A percentile compares a stretch with the other conserved stretches of the same genome.
These are phyloP conservation scores for Labeo rohita DNA, from an alignment of 2,113 vertebrate genomes.

Conservation along the genomic window DNA sequence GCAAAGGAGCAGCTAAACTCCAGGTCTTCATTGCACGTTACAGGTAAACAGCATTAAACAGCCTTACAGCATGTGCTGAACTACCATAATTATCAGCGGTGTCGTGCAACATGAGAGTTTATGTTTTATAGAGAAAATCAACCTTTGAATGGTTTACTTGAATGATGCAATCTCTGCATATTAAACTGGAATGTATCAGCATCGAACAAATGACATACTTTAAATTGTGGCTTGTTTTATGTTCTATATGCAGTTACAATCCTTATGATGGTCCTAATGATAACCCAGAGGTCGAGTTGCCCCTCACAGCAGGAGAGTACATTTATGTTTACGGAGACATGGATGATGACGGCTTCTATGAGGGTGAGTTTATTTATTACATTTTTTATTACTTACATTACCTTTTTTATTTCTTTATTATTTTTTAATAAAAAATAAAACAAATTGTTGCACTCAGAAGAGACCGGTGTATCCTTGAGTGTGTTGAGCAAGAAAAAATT, in stretches of 20 bases:
- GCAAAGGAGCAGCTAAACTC: constrained; percentile 83
- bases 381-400: background rate
- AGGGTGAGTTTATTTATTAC: constrained; percentile 77
- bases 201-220: background rate
- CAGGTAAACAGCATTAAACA: constrained; percentile 75
- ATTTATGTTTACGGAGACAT: constrained; percentile 96
- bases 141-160: background rate
- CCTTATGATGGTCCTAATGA: constrained; percentile 97
- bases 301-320: constrained; percentile 95
- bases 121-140: background rate
- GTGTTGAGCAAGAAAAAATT: no score
- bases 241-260: constrained; percentile 84
- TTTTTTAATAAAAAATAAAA: no score
- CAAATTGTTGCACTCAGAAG: no score
- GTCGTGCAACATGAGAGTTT: background rate
- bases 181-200: background rate
- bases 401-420: no score
- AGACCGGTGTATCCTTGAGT: no score
- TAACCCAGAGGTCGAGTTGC: constrained; percentile 96
- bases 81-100: background rate
- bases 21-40: constrained; percentile 97
- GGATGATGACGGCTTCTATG: constrained; percentile 98
- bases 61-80: background rate
- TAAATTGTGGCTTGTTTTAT: background rate
- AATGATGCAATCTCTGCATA: background rate